Evolutionary conservation across 1,140 invertebrate genomes (phyloP).

Genomic region (Palaemon carinicauda): DNA sequence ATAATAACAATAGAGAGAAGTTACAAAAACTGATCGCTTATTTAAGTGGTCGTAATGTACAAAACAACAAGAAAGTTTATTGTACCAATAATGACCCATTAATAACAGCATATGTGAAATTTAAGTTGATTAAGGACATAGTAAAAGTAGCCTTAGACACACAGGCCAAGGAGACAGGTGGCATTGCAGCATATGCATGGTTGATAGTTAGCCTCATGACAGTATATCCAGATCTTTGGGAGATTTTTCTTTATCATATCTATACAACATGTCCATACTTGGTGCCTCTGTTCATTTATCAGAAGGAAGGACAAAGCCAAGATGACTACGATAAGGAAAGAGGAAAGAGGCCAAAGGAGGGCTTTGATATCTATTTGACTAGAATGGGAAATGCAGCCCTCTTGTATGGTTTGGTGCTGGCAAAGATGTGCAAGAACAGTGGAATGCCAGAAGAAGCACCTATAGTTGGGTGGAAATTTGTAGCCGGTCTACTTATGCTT

Average conservation of each 20-base stretch:
- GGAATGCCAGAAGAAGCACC: background rate
- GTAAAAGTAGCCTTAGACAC: background rate
- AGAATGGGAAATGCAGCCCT: background rate
- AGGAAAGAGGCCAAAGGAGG: background rate
- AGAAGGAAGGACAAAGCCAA: slow-evolving; percentile 5
- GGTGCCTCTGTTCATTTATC: background rate
- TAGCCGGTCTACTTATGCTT: background rate
- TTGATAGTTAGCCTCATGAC: background rate
- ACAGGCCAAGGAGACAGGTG: background rate
- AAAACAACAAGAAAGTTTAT: background rate
- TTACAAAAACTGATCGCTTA: background rate
- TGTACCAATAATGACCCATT: background rate
- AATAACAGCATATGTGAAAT: background rate
- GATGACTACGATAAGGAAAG: background rate
- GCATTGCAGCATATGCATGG: slow-evolving; percentile 12
- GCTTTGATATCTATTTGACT: background rate
- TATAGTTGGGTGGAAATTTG: slow-evolving; percentile 9
- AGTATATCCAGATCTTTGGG: slow-evolving; percentile 24
- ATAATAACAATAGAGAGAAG: slow-evolving; percentile 10
- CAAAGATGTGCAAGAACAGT: background rate
- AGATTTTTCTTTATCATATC: slow-evolving; percentile 18
- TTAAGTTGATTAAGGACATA: background rate
- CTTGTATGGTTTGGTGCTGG: slow-evolving; percentile 20
- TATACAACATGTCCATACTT: background rate
- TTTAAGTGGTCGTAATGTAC: background rate